These are phyloP conservation scores for Mastomys coucha DNA, from an alignment of 2,113 vertebrate genomes.

Conservation along the genomic window DNA sequence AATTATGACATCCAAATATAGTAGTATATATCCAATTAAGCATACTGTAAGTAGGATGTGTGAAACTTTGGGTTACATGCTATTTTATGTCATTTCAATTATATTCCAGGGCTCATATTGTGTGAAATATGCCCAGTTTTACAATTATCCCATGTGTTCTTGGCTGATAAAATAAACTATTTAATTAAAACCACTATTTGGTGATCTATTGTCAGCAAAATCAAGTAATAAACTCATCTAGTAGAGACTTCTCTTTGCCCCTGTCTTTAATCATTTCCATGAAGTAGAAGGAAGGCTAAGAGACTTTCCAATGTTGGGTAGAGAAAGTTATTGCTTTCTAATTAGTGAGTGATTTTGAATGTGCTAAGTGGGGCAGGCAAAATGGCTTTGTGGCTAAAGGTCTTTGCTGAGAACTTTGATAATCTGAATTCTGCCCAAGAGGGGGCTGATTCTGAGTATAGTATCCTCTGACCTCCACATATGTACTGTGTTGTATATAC, in stretches of 20 bases:
- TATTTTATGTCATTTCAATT: slow-evolving; percentile 45
- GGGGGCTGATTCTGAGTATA: not conserved
- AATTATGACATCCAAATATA: slow-evolving; percentile 62
- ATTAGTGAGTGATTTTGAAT: not conserved
- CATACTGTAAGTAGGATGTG: slow-evolving; percentile 46
- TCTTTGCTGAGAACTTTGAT: not conserved
- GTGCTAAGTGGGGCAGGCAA: not conserved
- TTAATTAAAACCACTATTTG: slow-evolving; percentile 68
- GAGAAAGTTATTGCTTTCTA: not conserved
- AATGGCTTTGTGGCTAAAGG: no score
- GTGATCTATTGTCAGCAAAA: slow-evolving; percentile 27
- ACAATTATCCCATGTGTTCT: slow-evolving; percentile 29
- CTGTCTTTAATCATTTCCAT: not conserved
- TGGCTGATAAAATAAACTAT: slow-evolving; percentile 29
- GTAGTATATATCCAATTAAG: slow-evolving; percentile 59
- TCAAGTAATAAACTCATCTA: slow-evolving; percentile 16
- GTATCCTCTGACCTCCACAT: not conserved
- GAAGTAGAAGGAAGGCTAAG: not conserved
- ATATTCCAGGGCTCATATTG: not conserved
- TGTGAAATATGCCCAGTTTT: not conserved
- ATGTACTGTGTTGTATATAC: not conserved
- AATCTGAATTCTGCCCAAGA: not conserved
- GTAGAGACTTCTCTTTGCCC: not conserved
- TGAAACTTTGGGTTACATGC: slow-evolving; percentile 23
- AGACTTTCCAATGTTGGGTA: not conserved